Evolutionary conservation across 2,113 vertebrate genomes (phyloP), one percentile per base, ranked within the genome.

Genomic region (Clarias magur): DNA sequence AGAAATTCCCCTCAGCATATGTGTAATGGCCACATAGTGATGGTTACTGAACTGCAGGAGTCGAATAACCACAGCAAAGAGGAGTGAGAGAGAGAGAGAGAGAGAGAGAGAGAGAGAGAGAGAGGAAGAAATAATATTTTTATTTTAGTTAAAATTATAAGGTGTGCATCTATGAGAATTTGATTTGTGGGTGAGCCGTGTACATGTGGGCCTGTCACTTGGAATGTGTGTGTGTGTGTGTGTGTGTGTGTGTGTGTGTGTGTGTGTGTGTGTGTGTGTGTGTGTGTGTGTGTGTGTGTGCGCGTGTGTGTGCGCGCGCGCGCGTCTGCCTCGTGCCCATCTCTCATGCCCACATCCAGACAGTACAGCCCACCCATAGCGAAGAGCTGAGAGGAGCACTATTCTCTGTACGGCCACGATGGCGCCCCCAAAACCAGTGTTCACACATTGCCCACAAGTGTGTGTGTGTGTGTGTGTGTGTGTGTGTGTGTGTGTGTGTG

Each of bases 371-470:
- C 95, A 96, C 95, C 95, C 95, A 94, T 80, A 91, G 89, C 84
- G 89, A 90, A 84, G 87, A 90, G 90, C 91, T 93, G 94, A 95
- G 94, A 95, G 93, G 92, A 92, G 91, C 93, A 94, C 93, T 93
- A 95, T 94, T 93, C 92, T 92, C 90, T 92, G 93, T 92, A 94
- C 92, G 92, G 93, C 94, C 95, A 94, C 92, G 91, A 92, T 92
- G 94, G 95, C 94, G 92, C 94, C 95, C 95, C 92, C 93, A 91
- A 94, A 93, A 93, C 94, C 94, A 94, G 92, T 90, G 91, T 92
- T 90, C 86, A 91, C 92, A 92, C 90, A 80, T 89, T 86, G 91
- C 93, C 92, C 93, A 93, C 91, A 92, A 88, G 86, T 72, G 88
- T 87, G 42, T 57, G 73, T 82, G 85, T 73, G 81, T 91, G 42